A percentile compares a stretch with the other conserved stretches of the same genome.
Evolutionary conservation across 2,113 vertebrate species (phyloP).

Genomic region (Catharus bicknelli): DNA sequence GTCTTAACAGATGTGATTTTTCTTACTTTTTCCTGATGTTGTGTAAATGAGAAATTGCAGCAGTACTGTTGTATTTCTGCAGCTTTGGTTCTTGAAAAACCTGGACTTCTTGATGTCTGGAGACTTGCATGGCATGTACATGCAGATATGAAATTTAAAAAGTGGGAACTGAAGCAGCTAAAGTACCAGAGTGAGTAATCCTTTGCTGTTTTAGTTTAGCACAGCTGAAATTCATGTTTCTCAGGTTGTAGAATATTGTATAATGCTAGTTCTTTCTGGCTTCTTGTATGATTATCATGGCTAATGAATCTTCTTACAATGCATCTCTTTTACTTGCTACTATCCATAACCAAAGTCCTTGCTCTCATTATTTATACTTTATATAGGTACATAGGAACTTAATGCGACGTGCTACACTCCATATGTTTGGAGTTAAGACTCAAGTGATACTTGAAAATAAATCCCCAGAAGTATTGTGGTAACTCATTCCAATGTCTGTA

Average conservation of each 20-base stretch:
- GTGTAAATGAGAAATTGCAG: not conserved
- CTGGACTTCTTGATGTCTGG: not conserved
- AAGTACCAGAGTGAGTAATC: not conserved
- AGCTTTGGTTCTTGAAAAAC: not conserved
- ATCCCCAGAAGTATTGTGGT: not conserved
- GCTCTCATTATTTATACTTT: not conserved
- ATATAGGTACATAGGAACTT: not conserved
- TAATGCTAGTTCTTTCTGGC: not conserved
- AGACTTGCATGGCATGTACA: not conserved
- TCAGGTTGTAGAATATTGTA: not conserved
- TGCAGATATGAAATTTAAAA: not conserved
- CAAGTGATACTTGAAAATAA: not conserved
- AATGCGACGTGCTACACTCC: not conserved
- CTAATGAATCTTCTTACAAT: not conserved
- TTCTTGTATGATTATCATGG: not conserved
- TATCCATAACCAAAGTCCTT: fast-evolving
- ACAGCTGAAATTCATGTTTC: not conserved
- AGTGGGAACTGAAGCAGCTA: not conserved
- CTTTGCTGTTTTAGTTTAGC: not conserved
- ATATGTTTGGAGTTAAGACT: not conserved
- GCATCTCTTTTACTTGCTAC: not conserved
- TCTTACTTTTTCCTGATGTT: not conserved
- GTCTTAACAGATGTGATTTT: not conserved
- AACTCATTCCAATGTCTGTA: not conserved
- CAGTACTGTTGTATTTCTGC: not conserved